These are phyloP conservation scores for Mionectes olivaceus DNA, from an alignment of 2,797 vertebrate genomes.

Conservation along the genomic window DNA sequence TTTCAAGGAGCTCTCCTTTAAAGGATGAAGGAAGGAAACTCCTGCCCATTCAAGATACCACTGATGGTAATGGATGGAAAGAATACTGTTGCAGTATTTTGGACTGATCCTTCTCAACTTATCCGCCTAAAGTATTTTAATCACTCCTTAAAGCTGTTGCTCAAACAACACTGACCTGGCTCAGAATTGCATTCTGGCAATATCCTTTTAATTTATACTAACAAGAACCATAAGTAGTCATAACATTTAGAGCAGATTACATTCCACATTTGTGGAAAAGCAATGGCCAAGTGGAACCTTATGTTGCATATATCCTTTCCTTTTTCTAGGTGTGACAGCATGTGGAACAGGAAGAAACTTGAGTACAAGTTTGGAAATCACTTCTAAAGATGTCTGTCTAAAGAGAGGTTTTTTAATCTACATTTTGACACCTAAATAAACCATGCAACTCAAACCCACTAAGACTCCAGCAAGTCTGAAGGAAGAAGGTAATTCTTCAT, in stretches of 20 bases:
- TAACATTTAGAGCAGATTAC: background rate
- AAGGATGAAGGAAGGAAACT: background rate
- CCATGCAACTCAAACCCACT: background rate
- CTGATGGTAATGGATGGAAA: background rate
- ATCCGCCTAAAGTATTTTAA: background rate
- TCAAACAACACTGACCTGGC: background rate
- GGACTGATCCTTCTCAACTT: background rate
- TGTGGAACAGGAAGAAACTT: background rate
- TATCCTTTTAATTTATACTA: background rate
- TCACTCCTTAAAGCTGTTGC: background rate
- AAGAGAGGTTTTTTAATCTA: background rate
- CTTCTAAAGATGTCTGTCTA: background rate
- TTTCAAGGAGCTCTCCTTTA: background rate
- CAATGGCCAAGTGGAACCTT: background rate
- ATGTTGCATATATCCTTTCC: background rate
- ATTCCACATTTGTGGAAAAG: background rate
- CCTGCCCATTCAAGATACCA: background rate
- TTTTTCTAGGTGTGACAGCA: background rate
- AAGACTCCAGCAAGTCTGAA: background rate
- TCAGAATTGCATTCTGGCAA: background rate
- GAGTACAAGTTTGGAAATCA: background rate
- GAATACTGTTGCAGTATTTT: background rate
- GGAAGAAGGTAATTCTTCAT: background rate
- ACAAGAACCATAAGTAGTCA: background rate
- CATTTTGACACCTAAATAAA: constrained; percentile 9